These are phyloP conservation scores for Melitaea cinxia DNA, from an alignment of 1,140 invertebrate species.

Conservation along the genomic window DNA sequence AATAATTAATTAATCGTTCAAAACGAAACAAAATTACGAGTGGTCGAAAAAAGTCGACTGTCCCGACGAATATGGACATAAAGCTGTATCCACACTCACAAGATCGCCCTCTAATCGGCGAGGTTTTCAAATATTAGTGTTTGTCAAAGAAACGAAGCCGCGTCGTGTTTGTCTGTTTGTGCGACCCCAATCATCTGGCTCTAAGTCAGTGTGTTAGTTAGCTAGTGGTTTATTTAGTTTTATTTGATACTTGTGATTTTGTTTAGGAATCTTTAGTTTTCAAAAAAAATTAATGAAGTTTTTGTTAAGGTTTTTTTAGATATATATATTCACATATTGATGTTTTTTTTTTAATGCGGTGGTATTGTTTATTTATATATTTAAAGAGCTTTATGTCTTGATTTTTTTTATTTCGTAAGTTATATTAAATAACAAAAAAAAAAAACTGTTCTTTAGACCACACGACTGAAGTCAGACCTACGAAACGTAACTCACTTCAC, in stretches of 20 bases:
- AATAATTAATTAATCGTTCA: slow-evolving; percentile 4
- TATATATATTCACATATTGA: too few species aligned
- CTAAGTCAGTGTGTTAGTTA: slow-evolving; percentile 42
- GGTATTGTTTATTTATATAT: too few species aligned
- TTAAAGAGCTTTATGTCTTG: too few species aligned
- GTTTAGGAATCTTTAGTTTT: too few species aligned
- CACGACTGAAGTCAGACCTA: too few species aligned
- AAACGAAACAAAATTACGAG: slow-evolving; percentile 6
- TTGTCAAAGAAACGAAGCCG: slow-evolving; percentile 73
- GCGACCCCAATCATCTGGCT: slow-evolving; percentile 56
- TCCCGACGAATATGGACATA: slow-evolving; percentile 20
- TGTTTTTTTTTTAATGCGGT: too few species aligned
- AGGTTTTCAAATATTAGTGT: slow-evolving; percentile 76
- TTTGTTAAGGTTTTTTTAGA: not conserved
- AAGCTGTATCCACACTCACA: slow-evolving; percentile 37
- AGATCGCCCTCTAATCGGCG: slow-evolving; percentile 61
- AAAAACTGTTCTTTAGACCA: too few species aligned
- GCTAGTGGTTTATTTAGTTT: slow-evolving; percentile 15
- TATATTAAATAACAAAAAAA: too few species aligned
- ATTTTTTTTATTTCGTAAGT: too few species aligned
- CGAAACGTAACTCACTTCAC: too few species aligned
- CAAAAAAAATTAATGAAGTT: too few species aligned
- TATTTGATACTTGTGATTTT: slow-evolving; percentile 12
- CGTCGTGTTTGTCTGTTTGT: slow-evolving; percentile 59
- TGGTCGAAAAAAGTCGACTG: slow-evolving; percentile 2